Evolutionary conservation across 2,888 invertebrate genomes (phyloP).

Genomic region (Mimas tiliae): DNA sequence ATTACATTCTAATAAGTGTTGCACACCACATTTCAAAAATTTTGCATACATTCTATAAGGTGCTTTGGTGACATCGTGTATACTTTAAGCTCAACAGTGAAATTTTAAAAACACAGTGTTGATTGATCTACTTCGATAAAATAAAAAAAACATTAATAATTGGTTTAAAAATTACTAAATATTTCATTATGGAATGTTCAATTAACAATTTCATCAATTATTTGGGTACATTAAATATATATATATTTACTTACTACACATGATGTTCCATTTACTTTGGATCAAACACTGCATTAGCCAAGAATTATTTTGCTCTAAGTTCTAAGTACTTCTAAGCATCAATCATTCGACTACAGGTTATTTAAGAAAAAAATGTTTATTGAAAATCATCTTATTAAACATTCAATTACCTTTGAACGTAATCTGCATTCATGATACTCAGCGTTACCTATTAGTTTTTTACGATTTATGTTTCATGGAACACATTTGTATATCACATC

Average conservation of each 20-base stretch:
- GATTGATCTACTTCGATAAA: neutral
- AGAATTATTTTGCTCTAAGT: neutral
- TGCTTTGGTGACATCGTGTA: constrained; percentile 21
- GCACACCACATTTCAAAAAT: constrained; percentile 9
- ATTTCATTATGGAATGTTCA: constrained; percentile 16
- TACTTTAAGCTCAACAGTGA: constrained; percentile 16
- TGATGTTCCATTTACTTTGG: constrained; percentile 1
- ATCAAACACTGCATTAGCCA: neutral
- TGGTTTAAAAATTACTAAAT: neutral
- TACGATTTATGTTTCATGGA: neutral
- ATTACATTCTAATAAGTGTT: constrained; percentile 12
- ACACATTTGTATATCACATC: neutral
- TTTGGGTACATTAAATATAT: neutral
- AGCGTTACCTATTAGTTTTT: neutral
- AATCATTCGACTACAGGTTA: no score
- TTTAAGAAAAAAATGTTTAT: no score
- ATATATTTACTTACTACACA: neutral
- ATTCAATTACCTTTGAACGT: no score
- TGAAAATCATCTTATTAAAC: no score
- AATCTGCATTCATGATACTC: no score
- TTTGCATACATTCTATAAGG: constrained; percentile 16
- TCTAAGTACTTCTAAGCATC: no score
- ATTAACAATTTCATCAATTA: neutral
- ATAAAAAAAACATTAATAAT: neutral
- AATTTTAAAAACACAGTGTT: constrained; percentile 17